Base-by-base conservation (phyloP, 2,888 invertebrate genomes). In the Lysandra coridon region DNA sequence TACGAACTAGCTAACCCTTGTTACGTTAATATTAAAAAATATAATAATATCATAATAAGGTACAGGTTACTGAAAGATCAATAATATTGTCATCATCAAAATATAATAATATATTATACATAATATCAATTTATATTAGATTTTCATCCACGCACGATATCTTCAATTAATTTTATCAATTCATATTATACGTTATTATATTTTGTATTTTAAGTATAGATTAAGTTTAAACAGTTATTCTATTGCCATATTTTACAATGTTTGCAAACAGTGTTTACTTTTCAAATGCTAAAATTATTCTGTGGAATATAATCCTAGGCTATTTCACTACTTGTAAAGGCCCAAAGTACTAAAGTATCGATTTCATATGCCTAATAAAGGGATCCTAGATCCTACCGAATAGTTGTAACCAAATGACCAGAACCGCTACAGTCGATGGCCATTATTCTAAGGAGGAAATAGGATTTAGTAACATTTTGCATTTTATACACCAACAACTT, bases 321-420 rank as follows among this genome's bases (percentile, higher is more conserved):
- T 69, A 69, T 69, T 69, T 14, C 7, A 69, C 69, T 33, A 5
- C 33, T 37, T 49, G 49, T 49, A 49, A 49, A 49, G 75, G 4
- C 40, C 23, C 3, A 74, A 73, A 30, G 74, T n/a, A 49, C 75
- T 75, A 75, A 44, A 75, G 49, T 75, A 49, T 44, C 30, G 12
- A n/a, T 75, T 49, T 75, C 49, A 75, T 49, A 23, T 49, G 44
- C 44, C n/a, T 75, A 75, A 74, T 74, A 49, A 74, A 75, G 75
- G 75, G 3, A 49, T 49, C 75, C 75, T 23, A 49, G 44, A 75
- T 4, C 75, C 75, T 44, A 75, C 44, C 75, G 49, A 44, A 44
- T 75, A 75, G 30, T 76, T 53, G 33, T 57, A 76, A 76, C 53
- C 76, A 6, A 53, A 57, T 57, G 76, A 49, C 49, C 14, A 53